Percentiles rank a stretch among this genome's conserved stretches.
Conservation (phyloP, 1,140 invertebrate species). For the Trichogramma pretiosum region DNA sequence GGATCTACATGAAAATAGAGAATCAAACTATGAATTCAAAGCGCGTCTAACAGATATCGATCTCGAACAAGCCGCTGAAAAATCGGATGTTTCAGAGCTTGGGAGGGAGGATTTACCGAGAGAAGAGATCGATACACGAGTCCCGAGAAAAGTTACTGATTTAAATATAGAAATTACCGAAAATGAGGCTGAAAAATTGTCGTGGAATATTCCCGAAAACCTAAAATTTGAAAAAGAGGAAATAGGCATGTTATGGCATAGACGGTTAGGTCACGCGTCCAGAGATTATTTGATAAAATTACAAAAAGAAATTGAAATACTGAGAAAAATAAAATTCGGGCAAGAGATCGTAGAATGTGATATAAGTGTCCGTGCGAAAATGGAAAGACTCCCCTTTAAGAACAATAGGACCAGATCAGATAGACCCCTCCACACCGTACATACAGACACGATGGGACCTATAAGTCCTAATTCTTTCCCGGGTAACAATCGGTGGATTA, state of each 20-base stretch:
- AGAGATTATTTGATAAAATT: slow-evolving; percentile 8
- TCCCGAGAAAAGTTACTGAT: too few relatives aligned
- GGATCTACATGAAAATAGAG: too few relatives aligned
- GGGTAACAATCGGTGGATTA: slow-evolving; percentile 14
- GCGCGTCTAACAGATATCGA: too few relatives aligned
- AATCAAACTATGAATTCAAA: too few relatives aligned
- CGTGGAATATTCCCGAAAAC: too few relatives aligned
- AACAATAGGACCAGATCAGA: slow-evolving; percentile 15
- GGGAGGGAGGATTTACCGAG: too few relatives aligned
- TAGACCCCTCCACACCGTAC: slow-evolving; percentile 16
- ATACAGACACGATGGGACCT: slow-evolving; percentile 16
- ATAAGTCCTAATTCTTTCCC: slow-evolving; percentile 16
- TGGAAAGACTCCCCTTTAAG: slow-evolving; percentile 19
- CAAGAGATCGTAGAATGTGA: slow-evolving; percentile 14
- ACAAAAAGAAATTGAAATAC: slow-evolving; percentile 3
- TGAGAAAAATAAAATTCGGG: slow-evolving; percentile 10
- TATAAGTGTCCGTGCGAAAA: slow-evolving; percentile 18
- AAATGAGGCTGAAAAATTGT: too few relatives aligned
- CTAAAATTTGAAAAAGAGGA: too few relatives aligned
- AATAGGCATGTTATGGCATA: slow-evolving; percentile 6
- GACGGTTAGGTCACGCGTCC: slow-evolving; percentile 11
- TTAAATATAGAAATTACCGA: too few relatives aligned
- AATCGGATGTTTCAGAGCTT: too few relatives aligned
- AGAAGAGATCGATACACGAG: too few relatives aligned
- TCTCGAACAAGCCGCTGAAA: too few relatives aligned